A percentile compares a stretch with the other conserved stretches of the same genome.
Conservation (phyloP, 2,113 vertebrate genomes). For the Platysteira castanea region DNA sequence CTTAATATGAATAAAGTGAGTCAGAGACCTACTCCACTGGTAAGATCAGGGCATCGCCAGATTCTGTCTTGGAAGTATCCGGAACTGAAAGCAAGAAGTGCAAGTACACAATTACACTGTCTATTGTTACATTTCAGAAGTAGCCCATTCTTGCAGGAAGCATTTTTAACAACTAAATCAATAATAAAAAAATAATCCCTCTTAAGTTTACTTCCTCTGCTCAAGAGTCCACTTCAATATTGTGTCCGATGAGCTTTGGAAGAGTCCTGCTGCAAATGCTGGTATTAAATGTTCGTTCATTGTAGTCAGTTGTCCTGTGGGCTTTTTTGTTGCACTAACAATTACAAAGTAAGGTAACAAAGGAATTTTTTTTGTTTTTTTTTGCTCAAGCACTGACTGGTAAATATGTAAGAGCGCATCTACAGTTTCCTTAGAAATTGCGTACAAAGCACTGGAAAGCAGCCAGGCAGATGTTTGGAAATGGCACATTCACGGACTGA, state of each 20-base stretch:
- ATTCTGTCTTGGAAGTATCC: neutral
- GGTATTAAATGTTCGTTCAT: neutral
- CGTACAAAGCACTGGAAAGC: neutral
- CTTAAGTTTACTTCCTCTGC: neutral
- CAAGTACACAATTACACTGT: neutral
- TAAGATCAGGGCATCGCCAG: neutral
- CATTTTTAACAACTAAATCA: neutral
- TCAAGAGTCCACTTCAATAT: neutral
- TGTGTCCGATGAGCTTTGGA: neutral
- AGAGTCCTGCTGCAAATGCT: neutral
- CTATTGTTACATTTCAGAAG: neutral
- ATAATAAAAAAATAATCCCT: neutral
- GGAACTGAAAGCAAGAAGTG: neutral
- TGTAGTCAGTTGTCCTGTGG: neutral
- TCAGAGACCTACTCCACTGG: neutral
- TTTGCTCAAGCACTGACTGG: neutral
- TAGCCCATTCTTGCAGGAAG: neutral
- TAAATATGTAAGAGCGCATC: neutral
- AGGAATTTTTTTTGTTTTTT: neutral
- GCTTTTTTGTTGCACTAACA: neutral
- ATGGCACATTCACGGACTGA: neutral
- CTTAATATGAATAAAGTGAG: neutral
- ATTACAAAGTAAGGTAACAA: neutral
- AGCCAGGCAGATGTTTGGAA: slow-evolving; percentile 17
- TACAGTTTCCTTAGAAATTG: neutral